phyloP scores from a whole-genome alignment of 2,888 invertebrate species.

The Euphydryas editha region DNA sequence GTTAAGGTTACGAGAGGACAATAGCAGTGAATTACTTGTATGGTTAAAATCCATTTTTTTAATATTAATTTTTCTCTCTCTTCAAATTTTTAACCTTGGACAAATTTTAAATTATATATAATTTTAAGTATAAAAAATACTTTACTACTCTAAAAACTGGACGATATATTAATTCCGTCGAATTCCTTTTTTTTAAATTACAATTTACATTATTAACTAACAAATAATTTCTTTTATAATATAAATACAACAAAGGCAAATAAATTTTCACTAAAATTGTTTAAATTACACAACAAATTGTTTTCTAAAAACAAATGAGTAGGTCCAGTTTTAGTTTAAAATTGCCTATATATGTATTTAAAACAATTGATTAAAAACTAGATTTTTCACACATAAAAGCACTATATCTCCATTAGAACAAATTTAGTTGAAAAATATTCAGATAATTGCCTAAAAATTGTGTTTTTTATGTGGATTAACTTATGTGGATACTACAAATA shows the following conservation, averaged over 20 bases:
- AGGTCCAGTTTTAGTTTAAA: too few relatives aligned
- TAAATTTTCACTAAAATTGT: background rate
- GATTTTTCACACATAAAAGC: too few relatives aligned
- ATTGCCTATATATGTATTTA: too few relatives aligned
- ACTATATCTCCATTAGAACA: too few relatives aligned
- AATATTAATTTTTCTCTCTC: too few relatives aligned
- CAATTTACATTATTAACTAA: background rate
- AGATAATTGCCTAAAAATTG: too few relatives aligned
- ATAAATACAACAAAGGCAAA: background rate
- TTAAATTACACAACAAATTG: background rate
- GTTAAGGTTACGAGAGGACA: background rate
- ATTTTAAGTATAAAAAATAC: slow-evolving; percentile 22
- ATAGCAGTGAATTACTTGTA: too few relatives aligned
- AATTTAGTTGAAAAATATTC: too few relatives aligned
- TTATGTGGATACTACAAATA: too few relatives aligned
- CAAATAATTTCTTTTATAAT: background rate
- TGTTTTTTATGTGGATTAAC: too few relatives aligned
- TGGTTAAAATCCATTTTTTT: too few relatives aligned
- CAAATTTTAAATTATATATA: slow-evolving; percentile 4
- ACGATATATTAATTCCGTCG: slow-evolving; percentile 50
- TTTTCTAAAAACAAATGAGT: background rate
- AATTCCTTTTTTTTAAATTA: slow-evolving; percentile 12
- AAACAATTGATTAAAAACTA: too few relatives aligned
- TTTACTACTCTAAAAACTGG: slow-evolving; percentile 38
- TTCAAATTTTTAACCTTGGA: background rate